Evolutionary conservation across 2,113 vertebrate genomes (phyloP).

Genomic region (Gavia stellata): DNA sequence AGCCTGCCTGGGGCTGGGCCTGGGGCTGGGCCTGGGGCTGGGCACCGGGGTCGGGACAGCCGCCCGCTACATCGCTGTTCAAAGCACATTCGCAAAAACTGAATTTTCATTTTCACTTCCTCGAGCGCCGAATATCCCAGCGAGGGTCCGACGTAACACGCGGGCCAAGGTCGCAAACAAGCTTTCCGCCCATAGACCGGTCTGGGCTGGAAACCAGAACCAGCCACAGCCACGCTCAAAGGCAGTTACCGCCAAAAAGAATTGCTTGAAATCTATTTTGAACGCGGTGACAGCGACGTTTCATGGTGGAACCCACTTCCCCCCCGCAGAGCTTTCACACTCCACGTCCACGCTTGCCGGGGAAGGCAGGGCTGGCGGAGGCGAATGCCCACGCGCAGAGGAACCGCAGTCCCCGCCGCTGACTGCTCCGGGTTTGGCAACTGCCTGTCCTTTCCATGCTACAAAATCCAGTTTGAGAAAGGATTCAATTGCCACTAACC

Average conservation of each 20-base stretch:
- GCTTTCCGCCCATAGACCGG: accelerated
- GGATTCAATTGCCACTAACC: not conserved
- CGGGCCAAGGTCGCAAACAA: not conserved
- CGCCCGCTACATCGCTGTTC: not conserved
- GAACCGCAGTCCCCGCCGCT: not conserved
- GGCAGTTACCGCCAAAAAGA: no score
- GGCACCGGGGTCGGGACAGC: no score
- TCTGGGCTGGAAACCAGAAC: not conserved
- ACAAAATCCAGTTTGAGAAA: not conserved
- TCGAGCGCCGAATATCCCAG: not conserved
- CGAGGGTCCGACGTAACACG: accelerated
- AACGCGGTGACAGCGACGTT: accelerated
- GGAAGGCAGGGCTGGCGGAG: not conserved
- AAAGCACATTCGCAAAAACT: not conserved
- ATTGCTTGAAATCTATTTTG: not conserved
- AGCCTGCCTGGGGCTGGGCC: not conserved
- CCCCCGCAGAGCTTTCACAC: accelerated
- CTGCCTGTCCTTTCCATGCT: not conserved
- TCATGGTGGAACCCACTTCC: not conserved
- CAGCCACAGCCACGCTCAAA: no score
- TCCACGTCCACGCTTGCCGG: accelerated
- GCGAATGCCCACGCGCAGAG: accelerated
- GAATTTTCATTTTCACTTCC: not conserved
- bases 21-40: no score
- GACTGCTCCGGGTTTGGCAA: not conserved